phyloP scores from a whole-genome alignment of 2,888 invertebrate species.

The Stramonita haemastoma region DNA sequence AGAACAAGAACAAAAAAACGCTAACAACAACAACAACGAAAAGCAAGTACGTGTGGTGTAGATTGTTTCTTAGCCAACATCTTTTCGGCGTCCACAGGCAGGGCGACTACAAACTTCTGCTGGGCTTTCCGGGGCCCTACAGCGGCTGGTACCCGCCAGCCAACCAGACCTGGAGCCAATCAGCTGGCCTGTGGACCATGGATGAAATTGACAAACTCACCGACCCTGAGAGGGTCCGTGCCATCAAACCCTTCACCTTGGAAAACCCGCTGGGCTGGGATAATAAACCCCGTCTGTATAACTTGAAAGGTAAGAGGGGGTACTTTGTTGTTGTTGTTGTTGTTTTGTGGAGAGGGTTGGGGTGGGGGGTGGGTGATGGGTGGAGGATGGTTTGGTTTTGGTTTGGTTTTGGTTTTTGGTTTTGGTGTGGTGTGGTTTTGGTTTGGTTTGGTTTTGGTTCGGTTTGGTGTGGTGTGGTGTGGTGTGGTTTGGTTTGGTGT shows the following conservation, averaged over 20 bases:
- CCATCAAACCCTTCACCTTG: background rate
- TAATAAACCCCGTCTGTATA: constrained; percentile 20
- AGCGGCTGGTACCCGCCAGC: constrained; percentile 43
- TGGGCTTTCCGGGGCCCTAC: constrained; percentile 33
- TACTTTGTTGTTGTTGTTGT: no score
- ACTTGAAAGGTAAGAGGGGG: constrained; percentile 29
- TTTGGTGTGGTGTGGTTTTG: no score
- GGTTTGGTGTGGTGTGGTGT: no score
- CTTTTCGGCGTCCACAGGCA: constrained; percentile 29
- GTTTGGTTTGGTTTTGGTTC: no score
- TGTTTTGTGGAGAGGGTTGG: no score
- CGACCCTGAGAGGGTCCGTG: background rate
- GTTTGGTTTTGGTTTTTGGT: no score
- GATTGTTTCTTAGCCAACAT: background rate
- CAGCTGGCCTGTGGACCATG: background rate
- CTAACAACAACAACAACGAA: no score
- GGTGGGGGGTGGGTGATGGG: no score
- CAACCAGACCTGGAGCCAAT: background rate
- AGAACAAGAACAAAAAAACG: no score
- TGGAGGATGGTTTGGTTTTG: no score
- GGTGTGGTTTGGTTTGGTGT: no score
- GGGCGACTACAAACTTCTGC: constrained; percentile 43
- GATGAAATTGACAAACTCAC: background rate
- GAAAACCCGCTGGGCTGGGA: constrained; percentile 25
- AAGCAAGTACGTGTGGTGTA: no score